Evolutionary conservation across 2,797 vertebrate species (phyloP), one percentile per base, ranked within the genome.

Genomic region (Pelochelys cantorii): DNA sequence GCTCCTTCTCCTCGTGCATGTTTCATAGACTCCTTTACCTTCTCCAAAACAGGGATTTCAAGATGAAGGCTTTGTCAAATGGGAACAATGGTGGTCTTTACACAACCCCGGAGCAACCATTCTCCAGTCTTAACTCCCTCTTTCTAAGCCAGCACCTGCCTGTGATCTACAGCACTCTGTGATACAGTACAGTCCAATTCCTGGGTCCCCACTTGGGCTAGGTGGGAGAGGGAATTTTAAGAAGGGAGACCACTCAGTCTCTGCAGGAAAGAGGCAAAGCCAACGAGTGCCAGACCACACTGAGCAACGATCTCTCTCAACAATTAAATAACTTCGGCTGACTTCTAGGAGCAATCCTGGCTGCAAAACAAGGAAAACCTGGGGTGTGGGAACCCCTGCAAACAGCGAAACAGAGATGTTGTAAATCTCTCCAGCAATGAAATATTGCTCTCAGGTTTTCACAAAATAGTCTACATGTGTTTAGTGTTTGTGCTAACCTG

Each of bases 41-140:
- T 29, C 12, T 7, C 1, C 55, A 31, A 42, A 57, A 9, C 88
- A 90, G 62, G 14, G 42, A 83, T 55, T 65, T 57, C 52, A 29
- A 0, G 1, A 25, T 80, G 2, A 8, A 8, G 55, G 9, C 2
- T 8, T 22, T 34, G 20, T 34, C 18, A 71, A 71, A 71, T 37
- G n/a, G n/a, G 10, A 71, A 31, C 34, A 71, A 11, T 71, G 10
- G 18, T 37, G 65, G 22, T 71, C n/a, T 71, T 34, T n/a, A 71
- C 7, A 71, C 18, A 71, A n/a, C 65, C 65, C 34, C n/a, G 3
- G 9, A 71, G 65, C 65, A 71, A 20, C 9, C 65, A 34, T 12
- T 10, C 18, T 37, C 37, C n/a, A 37, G 4, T 37, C 65, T 37
- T 17, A 85, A 56, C 5, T 25, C 7, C 1, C 53, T 71, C 34